A percentile compares a stretch with the other conserved stretches of the same genome.
Evolutionary conservation across 2,888 invertebrate genomes (phyloP).

Genomic region (Lucinisca nassula): DNA sequence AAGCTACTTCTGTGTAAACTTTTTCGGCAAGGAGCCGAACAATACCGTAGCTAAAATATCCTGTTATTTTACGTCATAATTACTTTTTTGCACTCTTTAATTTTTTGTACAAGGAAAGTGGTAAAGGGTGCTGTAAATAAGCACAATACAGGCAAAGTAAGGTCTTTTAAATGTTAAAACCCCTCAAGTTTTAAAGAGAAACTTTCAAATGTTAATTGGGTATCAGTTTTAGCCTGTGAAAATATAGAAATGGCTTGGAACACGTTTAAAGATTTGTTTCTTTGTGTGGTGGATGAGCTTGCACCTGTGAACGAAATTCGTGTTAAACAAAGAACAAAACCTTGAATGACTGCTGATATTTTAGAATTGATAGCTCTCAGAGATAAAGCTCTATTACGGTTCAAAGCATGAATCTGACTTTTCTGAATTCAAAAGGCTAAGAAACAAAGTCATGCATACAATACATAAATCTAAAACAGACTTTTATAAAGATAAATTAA

Average conservation of each 20-base stretch:
- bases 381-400: neutral
- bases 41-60: no score
- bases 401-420: neutral
- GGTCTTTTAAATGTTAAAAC: neutral
- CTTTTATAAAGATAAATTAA: neutral
- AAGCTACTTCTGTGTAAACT: no score
- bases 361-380: conserved; percentile 23
- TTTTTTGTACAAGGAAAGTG: no score
- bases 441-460: conserved; percentile 3
- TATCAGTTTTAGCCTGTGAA: neutral
- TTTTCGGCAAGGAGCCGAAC: no score
- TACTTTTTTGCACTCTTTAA: no score
- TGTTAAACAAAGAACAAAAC: conserved; percentile 16
- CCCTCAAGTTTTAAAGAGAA: no score
- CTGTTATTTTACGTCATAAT: no score
- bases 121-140: no score
- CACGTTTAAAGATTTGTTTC: conserved; percentile 23
- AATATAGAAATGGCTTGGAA: conserved; percentile 14
- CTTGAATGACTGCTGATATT: conserved; percentile 22
- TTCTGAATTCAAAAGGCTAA: neutral
- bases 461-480: neutral
- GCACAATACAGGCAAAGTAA: neutral
- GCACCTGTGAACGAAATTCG: conserved; percentile 25
- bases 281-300: conserved; percentile 15
- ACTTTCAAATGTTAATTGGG: conserved; percentile 2